Percentiles rank a stretch among this genome's conserved stretches.
phyloP scores from a whole-genome alignment of 2,797 vertebrate genomes.

The Hyperoplus lanceolatus region DNA sequence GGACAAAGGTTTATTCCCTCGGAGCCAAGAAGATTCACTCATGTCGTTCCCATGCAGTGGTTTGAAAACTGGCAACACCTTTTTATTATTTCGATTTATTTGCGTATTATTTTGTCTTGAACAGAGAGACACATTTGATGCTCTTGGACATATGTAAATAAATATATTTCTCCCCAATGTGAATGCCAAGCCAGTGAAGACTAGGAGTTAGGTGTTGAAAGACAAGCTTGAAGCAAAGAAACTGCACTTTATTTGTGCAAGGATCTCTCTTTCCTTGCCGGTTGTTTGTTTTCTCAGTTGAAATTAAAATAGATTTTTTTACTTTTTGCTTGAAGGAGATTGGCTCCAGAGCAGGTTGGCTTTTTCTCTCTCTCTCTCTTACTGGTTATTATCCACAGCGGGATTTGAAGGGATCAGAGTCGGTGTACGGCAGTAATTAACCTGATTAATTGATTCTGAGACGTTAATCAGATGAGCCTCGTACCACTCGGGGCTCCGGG shows the following conservation, averaged over 20 bases:
- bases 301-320: background rate
- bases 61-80: conserved; percentile 4
- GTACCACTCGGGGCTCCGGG: conserved; percentile 67
- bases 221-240: background rate
- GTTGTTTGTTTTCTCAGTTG: background rate
- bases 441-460: conserved; percentile 84
- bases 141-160: background rate
- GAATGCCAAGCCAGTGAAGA: background rate
- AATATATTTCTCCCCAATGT: background rate
- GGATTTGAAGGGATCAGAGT: conserved; percentile 73
- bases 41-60: conserved; percentile 37
- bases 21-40: conserved; percentile 37
- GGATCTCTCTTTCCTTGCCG: background rate
- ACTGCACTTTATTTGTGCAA: background rate
- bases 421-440: conserved; percentile 72
- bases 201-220: background rate
- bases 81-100: background rate
- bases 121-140: background rate
- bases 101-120: background rate
- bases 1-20: conserved; percentile 26
- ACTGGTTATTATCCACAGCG: conserved; percentile 41
- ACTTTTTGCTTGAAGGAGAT: background rate
- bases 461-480: conserved; percentile 76
- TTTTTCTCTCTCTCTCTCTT: background rate
- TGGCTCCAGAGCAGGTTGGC: background rate